phyloP scores from a whole-genome alignment of 2,113 vertebrate genomes.

The Anas platyrhynchos region DNA sequence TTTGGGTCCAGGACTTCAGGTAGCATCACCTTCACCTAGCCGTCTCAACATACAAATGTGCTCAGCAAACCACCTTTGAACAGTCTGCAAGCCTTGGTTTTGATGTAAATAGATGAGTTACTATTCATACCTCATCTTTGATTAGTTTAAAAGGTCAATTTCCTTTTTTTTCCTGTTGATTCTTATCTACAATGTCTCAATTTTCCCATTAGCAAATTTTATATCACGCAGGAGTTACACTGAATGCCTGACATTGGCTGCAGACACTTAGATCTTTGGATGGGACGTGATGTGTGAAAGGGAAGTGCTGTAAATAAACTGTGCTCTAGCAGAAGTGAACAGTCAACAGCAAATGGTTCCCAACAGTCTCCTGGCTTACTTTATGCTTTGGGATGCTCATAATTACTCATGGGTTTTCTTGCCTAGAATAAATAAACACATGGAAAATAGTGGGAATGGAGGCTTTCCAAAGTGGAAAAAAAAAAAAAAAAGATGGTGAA shows the following conservation, averaged over 20 bases:
- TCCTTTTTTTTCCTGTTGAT: neutral
- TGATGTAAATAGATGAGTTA: neutral
- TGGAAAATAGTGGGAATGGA: slow-evolving; percentile 26
- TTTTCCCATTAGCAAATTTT: neutral
- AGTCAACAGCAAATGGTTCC: slow-evolving; percentile 25
- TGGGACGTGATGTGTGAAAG: neutral
- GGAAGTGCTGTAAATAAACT: neutral
- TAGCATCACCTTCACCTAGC: rapidly evolving
- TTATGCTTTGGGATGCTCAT: neutral
- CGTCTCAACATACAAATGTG: neutral
- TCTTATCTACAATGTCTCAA: neutral
- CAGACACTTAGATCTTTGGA: neutral
- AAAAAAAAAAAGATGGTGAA: neutral
- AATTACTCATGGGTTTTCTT: neutral
- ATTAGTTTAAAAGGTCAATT: neutral
- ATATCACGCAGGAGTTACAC: neutral
- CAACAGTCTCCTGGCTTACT: slow-evolving; percentile 30
- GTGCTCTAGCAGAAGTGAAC: neutral
- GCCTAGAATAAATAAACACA: slow-evolving; percentile 15
- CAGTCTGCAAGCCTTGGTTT: neutral
- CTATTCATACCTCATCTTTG: neutral
- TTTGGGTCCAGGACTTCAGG: neutral
- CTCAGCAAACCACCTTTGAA: neutral
- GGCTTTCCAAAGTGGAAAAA: neutral
- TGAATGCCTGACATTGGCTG: neutral